phyloP scores from a whole-genome alignment of 1,140 invertebrate species.

The Ditylenchus dipsaci region DNA sequence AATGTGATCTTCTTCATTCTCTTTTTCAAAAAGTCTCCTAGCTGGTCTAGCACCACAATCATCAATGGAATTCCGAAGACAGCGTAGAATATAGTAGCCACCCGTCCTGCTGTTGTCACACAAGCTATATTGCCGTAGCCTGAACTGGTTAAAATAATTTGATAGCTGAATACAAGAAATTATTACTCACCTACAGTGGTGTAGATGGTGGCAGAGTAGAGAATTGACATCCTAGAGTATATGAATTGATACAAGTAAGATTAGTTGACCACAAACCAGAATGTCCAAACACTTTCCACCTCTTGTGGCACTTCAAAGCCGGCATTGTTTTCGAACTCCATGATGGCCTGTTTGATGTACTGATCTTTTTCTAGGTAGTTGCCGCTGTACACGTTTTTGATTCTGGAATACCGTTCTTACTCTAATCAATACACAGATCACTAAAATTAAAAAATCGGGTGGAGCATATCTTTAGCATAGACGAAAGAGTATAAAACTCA shows the following conservation, averaged over 20 bases:
- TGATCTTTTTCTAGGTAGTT: slow-evolving; percentile 24
- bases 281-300: slow-evolving; percentile 43
- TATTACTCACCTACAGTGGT: slow-evolving; percentile 28
- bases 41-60: slow-evolving; percentile 30
- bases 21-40: slow-evolving; percentile 24
- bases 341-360: slow-evolving; percentile 22
- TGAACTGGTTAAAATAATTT: not conserved
- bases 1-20: slow-evolving; percentile 9
- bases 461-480: too few species aligned
- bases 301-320: slow-evolving; percentile 28
- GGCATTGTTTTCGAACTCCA: slow-evolving; percentile 37
- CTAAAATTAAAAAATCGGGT: too few species aligned
- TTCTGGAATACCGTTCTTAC: too few species aligned
- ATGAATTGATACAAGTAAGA: not conserved
- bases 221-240: slow-evolving; percentile 16
- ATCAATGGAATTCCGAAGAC: slow-evolving; percentile 66
- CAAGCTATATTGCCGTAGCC: slow-evolving; percentile 92
- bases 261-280: slow-evolving; percentile 37
- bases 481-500: too few species aligned
- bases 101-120: slow-evolving; percentile 82
- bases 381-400: slow-evolving; percentile 7
- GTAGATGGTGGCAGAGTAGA: slow-evolving; percentile 45
- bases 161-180: not conserved
- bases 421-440: too few species aligned
- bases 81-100: slow-evolving; percentile 90